Base-by-base conservation (phyloP, 2,888 invertebrate genomes). In the Xanthorhoe spadicearia region DNA sequence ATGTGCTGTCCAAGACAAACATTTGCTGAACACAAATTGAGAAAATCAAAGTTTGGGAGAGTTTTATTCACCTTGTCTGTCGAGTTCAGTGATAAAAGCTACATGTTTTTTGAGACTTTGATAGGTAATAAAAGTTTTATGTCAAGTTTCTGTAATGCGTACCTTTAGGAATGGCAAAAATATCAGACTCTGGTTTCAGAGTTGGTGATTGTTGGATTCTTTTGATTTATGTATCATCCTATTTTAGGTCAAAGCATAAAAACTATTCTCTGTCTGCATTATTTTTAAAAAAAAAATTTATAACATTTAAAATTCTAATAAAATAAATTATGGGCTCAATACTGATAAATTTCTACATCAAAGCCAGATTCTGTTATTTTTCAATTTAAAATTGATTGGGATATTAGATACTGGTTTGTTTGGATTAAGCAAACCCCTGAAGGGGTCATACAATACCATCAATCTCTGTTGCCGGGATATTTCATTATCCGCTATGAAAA, bases 371-470 rank as follows among this genome's bases (percentile, higher is more conserved):
- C 70, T 78, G 73, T 79, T 76, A 61, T 74, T 79, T 75, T 79
- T 76, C 74, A 74, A 77, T 78, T 74, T 56, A 61, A 54, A 64
- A 54, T 53, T 19, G 66, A 64, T 53, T 61, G 52, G 57, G 64
- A 70, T 65, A 55, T 23, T 72, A 58, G 51, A 17, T 43, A n/a
- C 48, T 23, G 56, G 38, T 62, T 66, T 66, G 56, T 58, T 35
- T 57, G 52, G 38, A 50, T 69, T 62, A 58, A 70, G 65, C 68
- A 67, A 71, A 61, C 71, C 70, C 64, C 63, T 55, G 61, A 56
- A 69, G 70, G 70, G 69, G 74, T 72, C 65, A 76, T 74, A 59
- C 66, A 64, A 75, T 74, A 71, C 69, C 67, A 76, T 76, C 73
- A 71, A 77, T 75, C 73, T 75, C 67, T 62, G 72, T 75, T 77